Evolutionary conservation across 2,888 invertebrate genomes (phyloP).

Genomic region (Caenorhabditis uteleia): DNA sequence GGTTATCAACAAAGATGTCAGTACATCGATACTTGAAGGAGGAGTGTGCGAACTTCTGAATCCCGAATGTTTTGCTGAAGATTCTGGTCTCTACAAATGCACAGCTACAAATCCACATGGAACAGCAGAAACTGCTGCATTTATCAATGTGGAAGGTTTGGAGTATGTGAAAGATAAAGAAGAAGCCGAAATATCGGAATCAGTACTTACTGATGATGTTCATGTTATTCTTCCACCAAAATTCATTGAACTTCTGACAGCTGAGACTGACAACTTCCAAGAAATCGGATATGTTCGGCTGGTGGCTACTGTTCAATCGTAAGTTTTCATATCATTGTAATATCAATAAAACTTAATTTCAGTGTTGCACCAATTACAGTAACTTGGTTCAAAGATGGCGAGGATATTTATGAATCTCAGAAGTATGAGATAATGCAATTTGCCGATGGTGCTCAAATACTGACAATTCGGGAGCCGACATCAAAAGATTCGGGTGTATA

Average conservation of each 20-base stretch:
- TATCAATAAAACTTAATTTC: conserved; percentile 2
- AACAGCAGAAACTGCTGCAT: conserved; percentile 56
- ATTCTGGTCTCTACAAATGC: conserved; percentile 57
- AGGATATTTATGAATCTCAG: conserved; percentile 32
- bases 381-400: conserved; percentile 50
- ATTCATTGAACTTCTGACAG: conserved; percentile 47
- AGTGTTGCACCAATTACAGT: conserved; percentile 44
- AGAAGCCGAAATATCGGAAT: conserved; percentile 51
- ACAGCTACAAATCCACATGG: conserved; percentile 54
- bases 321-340: not conserved
- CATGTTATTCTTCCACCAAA: conserved; percentile 49
- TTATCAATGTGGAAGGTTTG: conserved; percentile 47
- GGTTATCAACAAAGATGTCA: conserved; percentile 54
- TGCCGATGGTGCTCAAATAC: conserved; percentile 52
- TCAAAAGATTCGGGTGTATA: conserved; percentile 48
- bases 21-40: conserved; percentile 40
- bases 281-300: conserved; percentile 46
- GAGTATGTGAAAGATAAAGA: conserved; percentile 46
- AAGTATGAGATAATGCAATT: conserved; percentile 55
- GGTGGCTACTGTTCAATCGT: conserved; percentile 48
- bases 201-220: conserved; percentile 27
- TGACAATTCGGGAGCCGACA: conserved; percentile 44
- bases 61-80: conserved; percentile 48
- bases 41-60: conserved; percentile 55
- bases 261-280: conserved; percentile 49